Evolutionary conservation across 2,797 vertebrate species (phyloP).

Genomic region (Chromobotia macracanthus): DNA sequence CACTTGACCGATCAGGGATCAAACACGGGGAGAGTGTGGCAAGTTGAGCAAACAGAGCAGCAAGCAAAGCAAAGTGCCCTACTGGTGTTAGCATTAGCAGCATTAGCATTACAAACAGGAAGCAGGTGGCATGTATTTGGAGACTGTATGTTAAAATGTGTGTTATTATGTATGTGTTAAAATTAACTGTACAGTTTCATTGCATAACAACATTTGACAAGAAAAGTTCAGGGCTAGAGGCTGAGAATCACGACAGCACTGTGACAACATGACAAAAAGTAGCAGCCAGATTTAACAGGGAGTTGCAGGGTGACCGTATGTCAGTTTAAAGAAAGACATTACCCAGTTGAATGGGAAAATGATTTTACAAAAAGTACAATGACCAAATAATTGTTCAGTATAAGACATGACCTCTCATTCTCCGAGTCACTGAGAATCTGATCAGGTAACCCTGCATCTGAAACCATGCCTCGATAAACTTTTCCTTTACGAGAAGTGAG

Average conservation of each 20-base stretch:
- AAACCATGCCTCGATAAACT: conserved; percentile 52
- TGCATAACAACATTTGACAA: not conserved
- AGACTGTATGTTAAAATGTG: not conserved
- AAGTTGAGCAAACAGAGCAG: conserved; percentile 46
- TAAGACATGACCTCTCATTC: not conserved
- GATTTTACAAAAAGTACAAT: no score
- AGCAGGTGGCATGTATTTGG: not conserved
- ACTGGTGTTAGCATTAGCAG: conserved; percentile 45
- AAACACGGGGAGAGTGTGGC: conserved; percentile 24
- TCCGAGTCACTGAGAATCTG: conserved; percentile 1
- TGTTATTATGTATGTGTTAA: not conserved
- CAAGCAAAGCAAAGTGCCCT: conserved; percentile 27
- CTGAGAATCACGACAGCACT: not conserved
- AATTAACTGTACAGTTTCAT: not conserved
- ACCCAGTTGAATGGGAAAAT: not conserved
- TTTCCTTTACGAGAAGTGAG: conserved; percentile 63
- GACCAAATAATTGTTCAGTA: not conserved
- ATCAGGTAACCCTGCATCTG: conserved; percentile 1
- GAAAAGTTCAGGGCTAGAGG: not conserved
- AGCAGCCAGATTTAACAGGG: not conserved
- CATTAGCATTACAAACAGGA: conserved; percentile 7
- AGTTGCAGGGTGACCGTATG: conserved; percentile 18
- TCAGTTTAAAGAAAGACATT: not conserved
- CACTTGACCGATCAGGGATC: conserved; percentile 28
- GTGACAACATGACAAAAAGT: not conserved